Evolutionary conservation across 2,113 vertebrate species (phyloP).

Genomic region (Malurus elegans): DNA sequence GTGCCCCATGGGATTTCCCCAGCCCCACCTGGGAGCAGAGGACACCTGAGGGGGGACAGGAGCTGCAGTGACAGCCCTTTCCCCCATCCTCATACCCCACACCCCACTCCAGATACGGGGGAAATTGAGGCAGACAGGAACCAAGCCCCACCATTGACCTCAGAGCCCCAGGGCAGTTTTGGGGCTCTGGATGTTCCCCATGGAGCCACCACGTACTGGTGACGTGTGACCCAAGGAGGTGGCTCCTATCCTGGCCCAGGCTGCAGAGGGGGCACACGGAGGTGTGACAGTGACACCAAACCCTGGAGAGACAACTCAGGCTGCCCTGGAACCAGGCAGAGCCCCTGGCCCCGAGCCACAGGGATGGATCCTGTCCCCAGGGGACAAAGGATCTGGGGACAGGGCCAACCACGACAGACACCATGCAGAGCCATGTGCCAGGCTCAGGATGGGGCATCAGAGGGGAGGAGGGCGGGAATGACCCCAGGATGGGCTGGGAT

Average conservation of each 20-base stretch:
- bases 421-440: background rate
- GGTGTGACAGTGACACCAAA: background rate
- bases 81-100: background rate
- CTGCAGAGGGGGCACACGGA: background rate
- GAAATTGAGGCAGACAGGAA: background rate
- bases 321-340: background rate
- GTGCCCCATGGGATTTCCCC: background rate
- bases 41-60: background rate
- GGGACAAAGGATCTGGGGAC: background rate
- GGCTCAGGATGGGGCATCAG: background rate
- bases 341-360: background rate
- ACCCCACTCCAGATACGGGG: rapidly evolving
- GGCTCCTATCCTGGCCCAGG: background rate
- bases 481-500: background rate
- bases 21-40: conserved; percentile 8
- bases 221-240: background rate
- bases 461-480: background rate
- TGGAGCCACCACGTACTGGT: background rate
- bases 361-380: background rate
- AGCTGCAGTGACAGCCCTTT: background rate
- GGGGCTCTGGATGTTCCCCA: background rate
- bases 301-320: background rate
- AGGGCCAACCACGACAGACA: background rate
- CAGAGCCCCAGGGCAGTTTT: rapidly evolving
- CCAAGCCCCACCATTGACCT: rapidly evolving